These are phyloP conservation scores for Polydrusus cervinus DNA, from an alignment of 2,888 invertebrate genomes.

Conservation along the genomic window DNA sequence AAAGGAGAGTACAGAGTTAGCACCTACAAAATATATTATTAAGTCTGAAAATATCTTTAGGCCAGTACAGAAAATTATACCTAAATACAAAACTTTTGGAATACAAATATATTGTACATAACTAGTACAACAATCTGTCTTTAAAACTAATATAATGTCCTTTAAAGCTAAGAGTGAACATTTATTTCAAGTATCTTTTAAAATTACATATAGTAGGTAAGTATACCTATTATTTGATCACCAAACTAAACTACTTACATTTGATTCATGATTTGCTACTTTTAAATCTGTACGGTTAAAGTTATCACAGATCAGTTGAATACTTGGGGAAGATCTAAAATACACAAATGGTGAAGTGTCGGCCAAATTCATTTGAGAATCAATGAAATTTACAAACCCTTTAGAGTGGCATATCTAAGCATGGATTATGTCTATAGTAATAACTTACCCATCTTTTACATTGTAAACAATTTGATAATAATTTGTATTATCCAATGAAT, in stretches of 20 bases:
- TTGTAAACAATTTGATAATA: constrained; percentile 44
- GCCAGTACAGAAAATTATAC: no score
- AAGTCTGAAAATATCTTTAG: background rate
- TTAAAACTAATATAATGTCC: no score
- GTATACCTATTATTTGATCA: background rate
- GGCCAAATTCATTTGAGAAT: no score
- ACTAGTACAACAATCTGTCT: no score
- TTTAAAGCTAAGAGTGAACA: no score
- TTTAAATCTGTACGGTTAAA: constrained; percentile 58
- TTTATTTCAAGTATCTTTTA: no score
- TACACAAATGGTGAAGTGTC: constrained; percentile 14
- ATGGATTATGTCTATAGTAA: no score
- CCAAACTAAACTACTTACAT: constrained; percentile 46
- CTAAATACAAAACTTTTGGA: no score
- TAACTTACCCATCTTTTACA: constrained; percentile 9
- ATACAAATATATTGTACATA: no score
- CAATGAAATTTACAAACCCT: no score
- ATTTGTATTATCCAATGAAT: constrained; percentile 31
- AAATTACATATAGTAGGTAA: no score
- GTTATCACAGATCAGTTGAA: constrained; percentile 58
- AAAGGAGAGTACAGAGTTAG: constrained; percentile 73
- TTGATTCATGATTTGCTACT: constrained; percentile 37
- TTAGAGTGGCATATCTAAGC: no score
- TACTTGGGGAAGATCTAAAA: constrained; percentile 52
- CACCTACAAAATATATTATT: constrained; percentile 66